A percentile compares a stretch with the other conserved stretches of the same genome.
Conservation (phyloP, 2,113 vertebrate genomes). For the Reinhardtius hippoglossoides region DNA sequence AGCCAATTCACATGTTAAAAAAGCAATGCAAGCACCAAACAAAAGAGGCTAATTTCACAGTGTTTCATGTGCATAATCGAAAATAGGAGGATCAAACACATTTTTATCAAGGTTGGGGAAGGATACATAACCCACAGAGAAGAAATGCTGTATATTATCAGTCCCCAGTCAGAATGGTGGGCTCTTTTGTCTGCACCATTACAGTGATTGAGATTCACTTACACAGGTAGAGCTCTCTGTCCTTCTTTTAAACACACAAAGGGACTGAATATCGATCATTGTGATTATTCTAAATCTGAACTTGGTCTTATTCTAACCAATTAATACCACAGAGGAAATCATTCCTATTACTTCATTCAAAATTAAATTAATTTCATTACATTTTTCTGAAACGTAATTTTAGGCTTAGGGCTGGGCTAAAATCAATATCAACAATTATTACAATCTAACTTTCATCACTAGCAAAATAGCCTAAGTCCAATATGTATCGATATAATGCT, state of each 20-base stretch:
- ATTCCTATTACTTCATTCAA: not conserved
- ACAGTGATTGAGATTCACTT: constrained; percentile 1
- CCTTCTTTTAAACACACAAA: too few relatives aligned
- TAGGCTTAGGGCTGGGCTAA: too few relatives aligned
- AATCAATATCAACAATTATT: too few relatives aligned
- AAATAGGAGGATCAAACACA: constrained; percentile 42
- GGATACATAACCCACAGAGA: constrained; percentile 11
- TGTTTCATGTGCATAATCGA: constrained; percentile 42
- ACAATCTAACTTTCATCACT: too few relatives aligned
- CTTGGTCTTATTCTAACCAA: too few relatives aligned
- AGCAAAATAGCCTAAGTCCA: too few relatives aligned
- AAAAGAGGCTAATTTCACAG: constrained; percentile 70
- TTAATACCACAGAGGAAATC: too few relatives aligned
- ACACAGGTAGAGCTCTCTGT: not conserved
- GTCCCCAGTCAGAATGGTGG: not conserved
- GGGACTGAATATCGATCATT: not conserved
- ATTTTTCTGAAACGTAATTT: too few relatives aligned
- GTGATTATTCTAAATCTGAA: too few relatives aligned
- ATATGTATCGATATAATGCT: too few relatives aligned
- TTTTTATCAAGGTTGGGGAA: constrained; percentile 47
- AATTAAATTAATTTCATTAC: too few relatives aligned
- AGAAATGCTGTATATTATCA: not conserved
- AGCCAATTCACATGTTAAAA: constrained; percentile 68
- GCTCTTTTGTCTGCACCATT: not conserved
- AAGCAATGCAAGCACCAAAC: constrained; percentile 58